These are phyloP conservation scores for Ectemnius lituratus DNA, from an alignment of 2,888 invertebrate species.

Conservation along the genomic window DNA sequence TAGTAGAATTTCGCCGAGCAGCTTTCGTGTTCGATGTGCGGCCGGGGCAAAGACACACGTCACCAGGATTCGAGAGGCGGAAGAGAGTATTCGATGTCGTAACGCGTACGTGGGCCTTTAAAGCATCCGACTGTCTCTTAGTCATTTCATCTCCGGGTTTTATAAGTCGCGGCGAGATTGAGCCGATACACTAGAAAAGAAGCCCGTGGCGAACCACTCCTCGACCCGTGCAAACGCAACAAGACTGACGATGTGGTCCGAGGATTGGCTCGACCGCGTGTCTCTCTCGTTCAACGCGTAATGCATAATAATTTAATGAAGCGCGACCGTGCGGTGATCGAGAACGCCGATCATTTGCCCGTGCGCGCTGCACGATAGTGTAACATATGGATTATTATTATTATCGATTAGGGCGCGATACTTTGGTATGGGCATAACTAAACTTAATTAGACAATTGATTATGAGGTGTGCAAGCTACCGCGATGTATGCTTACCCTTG, in stretches of 20 bases:
- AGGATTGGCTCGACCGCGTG: conserved; percentile 43
- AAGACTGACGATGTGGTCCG: conserved; percentile 66
- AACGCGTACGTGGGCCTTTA: conserved; percentile 60
- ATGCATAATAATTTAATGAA: conserved; percentile 47
- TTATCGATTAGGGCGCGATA: conserved; percentile 66
- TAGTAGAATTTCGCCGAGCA: background rate
- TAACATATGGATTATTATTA: conserved; percentile 50
- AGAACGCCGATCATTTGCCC: conserved; percentile 21
- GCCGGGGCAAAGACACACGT: conserved; percentile 27
- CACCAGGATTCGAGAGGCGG: conserved; percentile 46
- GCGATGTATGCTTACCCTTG: background rate
- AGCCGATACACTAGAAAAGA: conserved; percentile 23
- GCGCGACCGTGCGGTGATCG: conserved; percentile 32
- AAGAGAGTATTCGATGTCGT: conserved; percentile 52
- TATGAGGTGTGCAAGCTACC: conserved; percentile 17
- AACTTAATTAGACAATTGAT: conserved; percentile 63
- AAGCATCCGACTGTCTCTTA: conserved; percentile 48
- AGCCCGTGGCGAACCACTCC: conserved; percentile 42
- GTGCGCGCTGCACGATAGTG: conserved; percentile 49
- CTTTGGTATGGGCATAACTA: conserved; percentile 67
- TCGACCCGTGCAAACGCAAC: conserved; percentile 64
- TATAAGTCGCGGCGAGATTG: conserved; percentile 26
- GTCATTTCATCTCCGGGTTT: conserved; percentile 47
- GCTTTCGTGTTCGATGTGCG: conserved; percentile 5
- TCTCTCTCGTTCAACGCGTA: conserved; percentile 37